A percentile compares a stretch with the other conserved stretches of the same genome.
Conservation (phyloP, 2,888 invertebrate species). For the Aleiodes alternator region DNA sequence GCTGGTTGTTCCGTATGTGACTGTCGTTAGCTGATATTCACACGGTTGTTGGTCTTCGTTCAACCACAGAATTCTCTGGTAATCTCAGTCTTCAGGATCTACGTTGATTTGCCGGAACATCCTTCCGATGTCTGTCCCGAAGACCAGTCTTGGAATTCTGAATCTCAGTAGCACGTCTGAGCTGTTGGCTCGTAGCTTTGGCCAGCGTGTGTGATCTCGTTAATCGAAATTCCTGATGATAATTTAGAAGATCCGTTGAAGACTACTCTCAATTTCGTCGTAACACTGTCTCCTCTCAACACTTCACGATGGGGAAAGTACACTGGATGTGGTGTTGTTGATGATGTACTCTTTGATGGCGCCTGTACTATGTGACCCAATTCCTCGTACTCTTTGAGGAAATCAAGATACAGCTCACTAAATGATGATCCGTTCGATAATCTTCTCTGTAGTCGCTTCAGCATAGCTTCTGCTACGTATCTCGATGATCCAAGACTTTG, state of each 20-base stretch:
- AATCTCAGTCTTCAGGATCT: too few relatives aligned
- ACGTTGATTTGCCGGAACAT: neutral
- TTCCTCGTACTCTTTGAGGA: slow-evolving; percentile 40
- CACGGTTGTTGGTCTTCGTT: too few relatives aligned
- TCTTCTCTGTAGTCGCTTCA: neutral
- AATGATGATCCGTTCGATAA: too few relatives aligned
- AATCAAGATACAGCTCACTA: neutral
- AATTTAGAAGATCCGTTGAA: too few relatives aligned
- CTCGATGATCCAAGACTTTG: slow-evolving; percentile 26
- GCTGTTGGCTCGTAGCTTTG: too few relatives aligned
- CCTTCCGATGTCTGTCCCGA: neutral
- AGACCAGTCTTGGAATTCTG: neutral
- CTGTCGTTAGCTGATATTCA: too few relatives aligned
- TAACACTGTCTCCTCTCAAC: neutral
- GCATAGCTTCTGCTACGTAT: too few relatives aligned
- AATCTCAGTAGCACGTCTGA: neutral
- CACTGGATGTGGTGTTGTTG: neutral
- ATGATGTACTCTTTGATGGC: neutral
- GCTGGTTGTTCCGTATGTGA: too few relatives aligned
- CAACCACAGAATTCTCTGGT: too few relatives aligned
- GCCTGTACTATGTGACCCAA: slow-evolving; percentile 41
- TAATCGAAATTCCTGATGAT: too few relatives aligned
- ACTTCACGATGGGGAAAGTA: slow-evolving; percentile 46
- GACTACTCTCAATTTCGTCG: too few relatives aligned
- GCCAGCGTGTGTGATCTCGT: too few relatives aligned